Percentiles rank a stretch among this genome's conserved stretches.
Evolutionary conservation across 2,113 vertebrate species (phyloP).

Genomic region (Coptodon rendalli): DNA sequence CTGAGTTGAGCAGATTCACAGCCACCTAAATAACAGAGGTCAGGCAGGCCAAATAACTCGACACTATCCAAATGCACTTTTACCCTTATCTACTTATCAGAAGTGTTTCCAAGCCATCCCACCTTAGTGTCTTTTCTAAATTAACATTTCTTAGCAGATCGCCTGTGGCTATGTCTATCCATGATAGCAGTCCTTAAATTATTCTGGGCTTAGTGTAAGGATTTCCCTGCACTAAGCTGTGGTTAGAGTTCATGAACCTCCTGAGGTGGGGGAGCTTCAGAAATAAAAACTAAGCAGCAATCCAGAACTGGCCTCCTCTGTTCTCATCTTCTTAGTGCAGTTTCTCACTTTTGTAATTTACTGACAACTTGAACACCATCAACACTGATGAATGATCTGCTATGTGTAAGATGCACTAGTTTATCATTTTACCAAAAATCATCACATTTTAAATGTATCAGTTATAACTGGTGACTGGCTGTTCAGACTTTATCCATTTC

Average conservation of each 20-base stretch:
- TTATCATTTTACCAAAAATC: neutral
- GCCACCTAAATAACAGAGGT: neutral
- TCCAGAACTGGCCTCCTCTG: neutral
- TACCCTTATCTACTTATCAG: neutral
- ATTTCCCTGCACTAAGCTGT: conserved; percentile 41
- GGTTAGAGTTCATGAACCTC: conserved; percentile 35
- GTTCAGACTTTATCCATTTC: neutral
- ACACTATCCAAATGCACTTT: neutral
- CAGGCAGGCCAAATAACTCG: neutral
- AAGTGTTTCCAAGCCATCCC: neutral
- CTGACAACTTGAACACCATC: neutral
- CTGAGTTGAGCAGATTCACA: neutral
- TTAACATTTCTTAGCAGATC: conserved; percentile 32
- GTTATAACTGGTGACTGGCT: neutral
- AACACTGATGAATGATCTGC: neutral
- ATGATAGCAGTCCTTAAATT: conserved; percentile 32
- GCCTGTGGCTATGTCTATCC: conserved; percentile 20
- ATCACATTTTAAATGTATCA: neutral
- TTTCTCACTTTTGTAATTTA: neutral
- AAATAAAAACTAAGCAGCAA: neutral
- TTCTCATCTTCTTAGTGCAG: neutral
- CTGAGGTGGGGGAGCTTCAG: neutral
- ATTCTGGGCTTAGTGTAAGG: conserved; percentile 41
- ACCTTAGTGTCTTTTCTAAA: conserved; percentile 26
- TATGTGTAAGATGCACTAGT: neutral